Evolutionary conservation across 1,140 invertebrate genomes (phyloP).

Genomic region (Sycophaga agraensis): DNA sequence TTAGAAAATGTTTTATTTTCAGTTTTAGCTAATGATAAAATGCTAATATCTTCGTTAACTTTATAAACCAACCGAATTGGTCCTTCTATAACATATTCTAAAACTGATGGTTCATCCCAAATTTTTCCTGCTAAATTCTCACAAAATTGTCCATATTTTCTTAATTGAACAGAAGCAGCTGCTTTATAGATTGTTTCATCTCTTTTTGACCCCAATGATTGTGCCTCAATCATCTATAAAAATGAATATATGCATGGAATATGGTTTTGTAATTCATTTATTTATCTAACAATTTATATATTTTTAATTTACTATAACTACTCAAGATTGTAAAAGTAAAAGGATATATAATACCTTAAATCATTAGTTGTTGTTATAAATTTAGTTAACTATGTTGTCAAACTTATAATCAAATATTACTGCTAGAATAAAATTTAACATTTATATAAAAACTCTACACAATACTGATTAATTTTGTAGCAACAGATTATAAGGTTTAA

Average conservation of each 20-base stretch:
- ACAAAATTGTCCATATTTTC: conserved; percentile 73
- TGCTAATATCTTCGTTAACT: conserved; percentile 66
- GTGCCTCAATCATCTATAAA: conserved; percentile 53
- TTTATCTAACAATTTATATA: not conserved
- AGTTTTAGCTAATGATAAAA: conserved; percentile 73
- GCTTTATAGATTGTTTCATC: conserved; percentile 57
- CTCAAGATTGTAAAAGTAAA: no score
- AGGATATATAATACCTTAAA: no score
- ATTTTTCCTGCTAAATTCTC: conserved; percentile 63
- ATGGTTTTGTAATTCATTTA: not conserved
- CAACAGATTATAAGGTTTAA: no score
- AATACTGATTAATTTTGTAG: no score
- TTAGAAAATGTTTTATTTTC: conserved; percentile 83
- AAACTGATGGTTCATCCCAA: conserved; percentile 44
- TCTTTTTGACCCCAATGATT: conserved; percentile 44
- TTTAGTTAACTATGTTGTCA: no score
- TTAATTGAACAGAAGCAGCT: conserved; percentile 65
- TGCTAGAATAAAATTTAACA: no score
- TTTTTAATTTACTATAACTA: no score
- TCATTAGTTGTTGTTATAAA: no score
- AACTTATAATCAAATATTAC: no score
- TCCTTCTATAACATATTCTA: conserved; percentile 56
- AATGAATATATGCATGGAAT: not conserved
- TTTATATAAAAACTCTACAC: no score
- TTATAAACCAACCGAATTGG: conserved; percentile 62